These are phyloP conservation scores for Erinaceus europaeus DNA, from an alignment of 2,113 vertebrate genomes.

Conservation along the genomic window DNA sequence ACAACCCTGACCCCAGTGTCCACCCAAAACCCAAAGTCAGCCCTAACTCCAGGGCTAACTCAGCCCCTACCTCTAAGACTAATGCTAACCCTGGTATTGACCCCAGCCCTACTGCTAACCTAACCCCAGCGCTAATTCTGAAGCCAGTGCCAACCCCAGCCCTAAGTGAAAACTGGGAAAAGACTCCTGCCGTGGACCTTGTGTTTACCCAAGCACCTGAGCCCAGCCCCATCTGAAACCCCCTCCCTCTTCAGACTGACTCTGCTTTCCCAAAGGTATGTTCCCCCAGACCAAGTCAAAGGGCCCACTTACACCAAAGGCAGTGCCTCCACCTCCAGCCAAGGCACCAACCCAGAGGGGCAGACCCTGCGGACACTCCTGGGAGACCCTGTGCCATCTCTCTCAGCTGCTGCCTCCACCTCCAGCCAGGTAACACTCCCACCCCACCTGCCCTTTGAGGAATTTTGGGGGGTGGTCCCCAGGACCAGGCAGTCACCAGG, in stretches of 20 bases:
- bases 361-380: slow-evolving; percentile 81
- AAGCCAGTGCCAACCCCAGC: too few relatives aligned
- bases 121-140: too few relatives aligned
- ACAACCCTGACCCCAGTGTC: too few relatives aligned
- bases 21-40: too few relatives aligned
- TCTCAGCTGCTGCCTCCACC: slow-evolving; percentile 66
- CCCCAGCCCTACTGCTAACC: too few relatives aligned
- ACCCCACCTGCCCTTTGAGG: neutral
- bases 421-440: slow-evolving; percentile 76
- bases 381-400: slow-evolving; percentile 67
- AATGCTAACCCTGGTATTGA: too few relatives aligned
- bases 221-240: neutral
- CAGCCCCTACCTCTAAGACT: too few relatives aligned
- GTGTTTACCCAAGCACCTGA: neutral
- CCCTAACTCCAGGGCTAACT: too few relatives aligned
- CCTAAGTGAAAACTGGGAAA: neutral
- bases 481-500: neutral
- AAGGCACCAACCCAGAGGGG: slow-evolving; percentile 78
- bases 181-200: neutral
- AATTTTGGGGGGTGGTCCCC: neutral
- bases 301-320: slow-evolving; percentile 79
- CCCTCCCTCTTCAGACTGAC: neutral
- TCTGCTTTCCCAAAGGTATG: slow-evolving; percentile 84
- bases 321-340: slow-evolving; percentile 67
- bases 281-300: slow-evolving; percentile 86